These are phyloP conservation scores for Cyphomyrmex costatus DNA, from an alignment of 1,140 invertebrate species.

Conservation along the genomic window DNA sequence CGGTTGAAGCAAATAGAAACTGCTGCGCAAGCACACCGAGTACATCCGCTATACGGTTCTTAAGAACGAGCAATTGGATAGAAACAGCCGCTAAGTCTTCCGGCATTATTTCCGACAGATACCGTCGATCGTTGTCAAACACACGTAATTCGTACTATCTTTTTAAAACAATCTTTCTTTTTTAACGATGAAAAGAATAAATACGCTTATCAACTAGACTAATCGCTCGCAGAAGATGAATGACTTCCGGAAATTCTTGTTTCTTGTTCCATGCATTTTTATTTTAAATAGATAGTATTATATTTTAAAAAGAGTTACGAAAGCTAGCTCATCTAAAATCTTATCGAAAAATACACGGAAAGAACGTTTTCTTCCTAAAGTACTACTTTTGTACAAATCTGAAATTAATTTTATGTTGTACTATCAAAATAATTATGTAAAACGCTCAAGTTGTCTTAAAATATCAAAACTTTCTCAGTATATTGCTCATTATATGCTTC, in stretches of 20 bases:
- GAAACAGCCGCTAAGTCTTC: background rate
- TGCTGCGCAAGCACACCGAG: conserved; percentile 38
- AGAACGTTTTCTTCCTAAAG: too few species aligned
- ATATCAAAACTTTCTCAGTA: too few species aligned
- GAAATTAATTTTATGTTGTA: too few species aligned
- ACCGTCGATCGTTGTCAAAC: conserved; percentile 46
- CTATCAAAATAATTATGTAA: too few species aligned
- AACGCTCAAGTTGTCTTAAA: too few species aligned
- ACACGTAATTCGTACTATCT: conserved; percentile 7
- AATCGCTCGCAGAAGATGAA: background rate
- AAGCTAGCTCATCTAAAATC: too few species aligned
- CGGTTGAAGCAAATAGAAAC: conserved; percentile 31
- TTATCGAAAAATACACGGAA: too few species aligned
- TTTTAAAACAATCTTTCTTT: background rate
- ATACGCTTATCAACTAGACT: background rate
- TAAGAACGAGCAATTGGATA: conserved; percentile 10
- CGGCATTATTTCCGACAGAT: conserved; percentile 37
- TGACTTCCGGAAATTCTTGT: background rate
- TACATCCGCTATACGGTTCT: conserved; percentile 25
- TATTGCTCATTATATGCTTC: too few species aligned
- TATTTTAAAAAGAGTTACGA: too few species aligned
- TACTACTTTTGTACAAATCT: too few species aligned
- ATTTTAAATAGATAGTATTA: too few species aligned
- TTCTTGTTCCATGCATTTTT: background rate
- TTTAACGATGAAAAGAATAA: background rate